Evolutionary conservation across 53 echinoderm and acorn worm species (phyloP), one percentile per base, ranked within the genome.

Genomic region (Mesocentrotus franciscanus): DNA sequence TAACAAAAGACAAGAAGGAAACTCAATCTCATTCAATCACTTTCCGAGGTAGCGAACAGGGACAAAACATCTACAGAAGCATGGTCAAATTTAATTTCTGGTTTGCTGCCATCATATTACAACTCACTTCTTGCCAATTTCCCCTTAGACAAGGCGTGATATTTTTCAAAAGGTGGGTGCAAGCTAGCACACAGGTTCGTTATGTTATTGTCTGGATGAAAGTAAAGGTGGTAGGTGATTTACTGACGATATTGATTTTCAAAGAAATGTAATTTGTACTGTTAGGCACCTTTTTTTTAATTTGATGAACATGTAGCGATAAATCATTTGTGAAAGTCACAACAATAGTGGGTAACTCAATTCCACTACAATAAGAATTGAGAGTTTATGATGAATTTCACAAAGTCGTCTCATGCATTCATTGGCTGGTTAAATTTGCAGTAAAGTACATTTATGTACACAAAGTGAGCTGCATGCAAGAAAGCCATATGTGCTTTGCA

Each of bases 61-160:
- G 39, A 81, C 42, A 81, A 36, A 81, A 81, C 8, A 27, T 36
- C 81, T 9, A 2, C 22, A 42, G 81, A 81, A 36, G 81, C 81
- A 42, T 81, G 81, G 8, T 42, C 81, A 81, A 81, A 81, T 81
- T 81, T 42, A 81, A 81, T 81, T 81, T 81, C 81, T 81, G 81
- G 81, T 81, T 81, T 16, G 42, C 16, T 39, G 81, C 33, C 33
- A 33, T 81, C 81, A 81, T 42, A 78, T 34, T 16, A 78, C 33
- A 78, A 34, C 78, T 34, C 78, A 32, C 32, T 34, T 42, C 39
- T 39, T 81, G 18, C 42, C 81, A 81, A 81, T 79, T 79, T 79
- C 79, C 79, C 79, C 20, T 75, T 36, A 81, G 81, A 81, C 81
- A 81, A 8, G 81, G 42, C 42, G 2, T 36, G 81, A 36, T 18